Evolutionary conservation across 2,797 vertebrate species (phyloP).

Genomic region (Semotilus atromaculatus): DNA sequence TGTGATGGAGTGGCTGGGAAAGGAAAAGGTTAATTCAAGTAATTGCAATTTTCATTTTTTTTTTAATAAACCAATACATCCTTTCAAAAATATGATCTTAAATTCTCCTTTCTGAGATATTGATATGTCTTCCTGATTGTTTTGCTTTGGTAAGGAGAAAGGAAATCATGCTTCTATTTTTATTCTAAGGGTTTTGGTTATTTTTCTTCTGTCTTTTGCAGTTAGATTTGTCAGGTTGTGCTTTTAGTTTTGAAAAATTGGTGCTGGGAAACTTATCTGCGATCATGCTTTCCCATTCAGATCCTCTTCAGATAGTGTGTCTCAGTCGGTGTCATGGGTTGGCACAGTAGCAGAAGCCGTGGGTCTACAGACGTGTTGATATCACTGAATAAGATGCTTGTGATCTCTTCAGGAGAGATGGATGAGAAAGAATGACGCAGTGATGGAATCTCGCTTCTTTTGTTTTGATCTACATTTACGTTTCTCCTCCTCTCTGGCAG

Average conservation of each 20-base stretch:
- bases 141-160: too few relatives aligned
- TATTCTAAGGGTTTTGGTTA: neutral
- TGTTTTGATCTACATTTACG: slow-evolving; percentile 15
- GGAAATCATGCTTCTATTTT: neutral
- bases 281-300: slow-evolving; percentile 27
- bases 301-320: slow-evolving; percentile 15
- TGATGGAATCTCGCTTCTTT: slow-evolving; percentile 45
- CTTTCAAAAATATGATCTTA: neutral
- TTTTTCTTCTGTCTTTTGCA: neutral
- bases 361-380: slow-evolving; percentile 13
- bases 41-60: too few relatives aligned
- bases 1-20: neutral
- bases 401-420: slow-evolving; percentile 42
- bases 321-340: neutral
- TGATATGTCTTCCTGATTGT: neutral
- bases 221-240: neutral
- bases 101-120: neutral
- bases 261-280: neutral
- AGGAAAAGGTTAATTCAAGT: too few relatives aligned
- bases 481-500: slow-evolving; percentile 1
- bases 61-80: neutral
- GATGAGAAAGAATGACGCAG: slow-evolving; percentile 51
- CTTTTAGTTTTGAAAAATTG: neutral
- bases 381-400: slow-evolving; percentile 33
- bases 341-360: too few relatives aligned